Evolutionary conservation across 2,797 vertebrate genomes (phyloP), one percentile per base, ranked within the genome.

Genomic region (Falco columbarius): DNA sequence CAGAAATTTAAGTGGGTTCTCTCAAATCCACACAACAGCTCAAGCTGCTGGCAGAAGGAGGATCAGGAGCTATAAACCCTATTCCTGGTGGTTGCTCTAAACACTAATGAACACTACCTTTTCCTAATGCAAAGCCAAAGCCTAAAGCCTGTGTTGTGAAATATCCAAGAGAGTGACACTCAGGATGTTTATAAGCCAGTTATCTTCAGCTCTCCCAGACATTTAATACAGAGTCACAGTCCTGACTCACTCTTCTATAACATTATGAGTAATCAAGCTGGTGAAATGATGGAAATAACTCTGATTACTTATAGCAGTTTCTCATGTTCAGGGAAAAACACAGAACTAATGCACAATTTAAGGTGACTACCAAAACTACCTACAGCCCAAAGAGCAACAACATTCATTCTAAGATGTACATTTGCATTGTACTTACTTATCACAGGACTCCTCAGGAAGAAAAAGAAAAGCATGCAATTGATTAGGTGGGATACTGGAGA

Each of bases 181-280:
- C 71, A 26, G 68, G 54, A 59, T 89, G 66, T 85, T 92, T 75
- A 34, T 88, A 95, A 90, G 58, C 58, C 86, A 70, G 68, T 94
- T 96, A 94, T 92, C 93, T 85, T 92, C 58, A 81, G 2, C 55
- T 63, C 61, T 93, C 12, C 29, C 40, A 80, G 77, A 63, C 40
- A 29, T 88, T 82, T 86, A 86, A 81, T 90, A 47, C 5, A 46
- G 19, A 93, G 51, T 46, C 63, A 36, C 34, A 83, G 56, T 83
- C 56, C 59, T 94, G 93, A 85, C 38, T 95, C 67, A 46, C 16
- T 63, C 32, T 82, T 84, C 52, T 76, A 6, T 77, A 42, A 36
- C 14, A n/a, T 63, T 92, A 42, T 90, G 73, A 93, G 21, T 70
- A 85, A 89, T 44, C 47, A 47, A 49, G 74, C 44, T 61, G 67